Evolutionary conservation across 2,797 vertebrate genomes (phyloP).

Genomic region (Phrynocephalus guinanensis): DNA sequence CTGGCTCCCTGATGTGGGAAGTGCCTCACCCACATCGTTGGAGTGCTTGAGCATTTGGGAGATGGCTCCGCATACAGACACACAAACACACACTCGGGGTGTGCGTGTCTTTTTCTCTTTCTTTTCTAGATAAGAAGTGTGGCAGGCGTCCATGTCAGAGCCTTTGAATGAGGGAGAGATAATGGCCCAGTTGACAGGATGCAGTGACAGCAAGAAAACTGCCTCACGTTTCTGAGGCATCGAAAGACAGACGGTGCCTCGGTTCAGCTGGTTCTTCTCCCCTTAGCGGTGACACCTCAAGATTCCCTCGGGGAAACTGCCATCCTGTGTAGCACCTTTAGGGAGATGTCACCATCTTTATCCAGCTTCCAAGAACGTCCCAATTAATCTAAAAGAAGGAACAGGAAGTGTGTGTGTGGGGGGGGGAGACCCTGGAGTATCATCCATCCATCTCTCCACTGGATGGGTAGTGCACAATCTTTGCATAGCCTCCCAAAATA

Average conservation of each 20-base stretch:
- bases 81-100: not conserved
- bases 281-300: rapidly evolving
- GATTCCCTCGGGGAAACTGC: not conserved
- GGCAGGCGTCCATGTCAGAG: conserved; percentile 17
- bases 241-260: not conserved
- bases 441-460: not conserved
- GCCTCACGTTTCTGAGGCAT: not conserved
- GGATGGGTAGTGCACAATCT: not conserved
- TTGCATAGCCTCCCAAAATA: not conserved
- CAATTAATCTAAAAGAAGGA: conserved; percentile 12
- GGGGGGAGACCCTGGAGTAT: not conserved
- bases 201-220: not conserved
- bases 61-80: not conserved
- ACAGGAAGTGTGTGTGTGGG: not conserved
- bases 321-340: not conserved
- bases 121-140: not conserved
- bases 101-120: not conserved
- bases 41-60: not conserved
- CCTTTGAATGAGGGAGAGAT: not conserved
- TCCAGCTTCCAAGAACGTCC: conserved; percentile 3
- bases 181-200: conserved; percentile 13
- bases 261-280: not conserved
- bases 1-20: not conserved
- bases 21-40: not conserved
- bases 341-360: not conserved